Base-by-base conservation (phyloP, 2,113 vertebrate genomes). In the Sorex araneus region DNA sequence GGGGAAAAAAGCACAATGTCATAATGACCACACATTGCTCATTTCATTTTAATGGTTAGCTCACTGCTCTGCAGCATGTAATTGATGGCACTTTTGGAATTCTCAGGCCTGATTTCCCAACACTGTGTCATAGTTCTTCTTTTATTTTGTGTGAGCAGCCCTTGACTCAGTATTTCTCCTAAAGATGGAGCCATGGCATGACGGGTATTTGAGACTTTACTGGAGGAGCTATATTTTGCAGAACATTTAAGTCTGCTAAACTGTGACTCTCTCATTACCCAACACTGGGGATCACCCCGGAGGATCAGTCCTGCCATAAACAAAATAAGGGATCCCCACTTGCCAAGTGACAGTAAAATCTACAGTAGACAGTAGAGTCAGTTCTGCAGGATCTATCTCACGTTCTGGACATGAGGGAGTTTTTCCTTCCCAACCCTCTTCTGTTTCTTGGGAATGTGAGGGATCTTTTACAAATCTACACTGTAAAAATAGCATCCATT, bases 261-360 rank as follows among this genome's bases (percentile, higher is more conserved):
- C 69, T 76, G 40, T 82, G 78, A 63, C 84, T 73, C 50, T 32
- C 57, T 83, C 57, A 75, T 87, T 73, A 78, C 13, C 30, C 50
- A 79, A 16, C 4, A 2, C 8, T 84, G n/a, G 30, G 79, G 90
- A 92, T 57, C 43, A 47, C 70, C 7, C 81, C 77, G 67, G 74
- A 91, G 28, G 63, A 82, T 94, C 77, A 85, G 67, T 75, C 70
- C 81, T 91, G 64, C n/a, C 43, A 6, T 74, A 87, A 88, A 40
- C 25, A 90, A 43, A 94, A 84, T 67, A 47, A 84, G 30, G 80
- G 69, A 64, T 43, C 60, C 64, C 66, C 23, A 30, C 43, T 82
- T 94, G 18, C 18, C 75, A 87, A 36, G 71, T 90, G 88, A 74
- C 82, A 60, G 79, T 89, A 89, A 91, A 78, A 27, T 84, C 28